Percentiles rank a stretch among this genome's conserved stretches.
Evolutionary conservation across 2,888 invertebrate genomes (phyloP).

Genomic region (Pantelozetes paolii): DNA sequence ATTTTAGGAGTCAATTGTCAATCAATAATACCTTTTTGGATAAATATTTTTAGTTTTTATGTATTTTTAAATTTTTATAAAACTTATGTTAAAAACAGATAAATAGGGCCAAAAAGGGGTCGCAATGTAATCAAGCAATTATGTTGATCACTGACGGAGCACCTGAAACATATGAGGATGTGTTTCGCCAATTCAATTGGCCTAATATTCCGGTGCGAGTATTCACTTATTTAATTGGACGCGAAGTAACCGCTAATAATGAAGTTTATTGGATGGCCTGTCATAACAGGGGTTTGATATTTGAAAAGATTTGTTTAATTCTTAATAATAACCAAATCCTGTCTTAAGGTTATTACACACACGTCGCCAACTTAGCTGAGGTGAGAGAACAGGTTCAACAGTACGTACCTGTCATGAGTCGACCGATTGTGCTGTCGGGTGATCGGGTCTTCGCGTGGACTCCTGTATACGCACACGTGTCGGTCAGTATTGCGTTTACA

Average conservation of each 20-base stretch:
- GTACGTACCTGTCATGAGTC: conserved; percentile 93
- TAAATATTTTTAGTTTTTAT: no score
- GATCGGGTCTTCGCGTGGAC: conserved; percentile 93
- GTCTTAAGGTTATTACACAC: conserved; percentile 72
- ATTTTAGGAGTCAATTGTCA: conserved; percentile 6
- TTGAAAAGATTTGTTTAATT: no score
- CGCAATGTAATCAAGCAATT: conserved; percentile 95
- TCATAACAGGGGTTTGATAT: conserved; percentile 64
- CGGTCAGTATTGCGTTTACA: neutral
- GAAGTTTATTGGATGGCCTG: conserved; percentile 99
- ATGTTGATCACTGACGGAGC: conserved; percentile 99
- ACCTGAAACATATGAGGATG: conserved; percentile 86
- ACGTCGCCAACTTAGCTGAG: conserved; percentile 91
- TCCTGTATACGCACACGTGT: conserved; percentile 74
- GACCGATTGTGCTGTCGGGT: conserved; percentile 81
- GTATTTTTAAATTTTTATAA: no score
- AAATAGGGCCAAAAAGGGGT: conserved; percentile 55
- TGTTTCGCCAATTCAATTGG: conserved; percentile 88
- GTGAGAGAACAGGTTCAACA: conserved; percentile 91
- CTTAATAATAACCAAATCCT: no score
- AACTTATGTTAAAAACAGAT: no score
- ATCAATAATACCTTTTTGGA: no score
- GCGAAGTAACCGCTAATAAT: conserved; percentile 85
- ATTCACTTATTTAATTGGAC: conserved; percentile 96
- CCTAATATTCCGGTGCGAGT: conserved; percentile 74